These are phyloP conservation scores for Lonchura striata DNA, from an alignment of 2,113 vertebrate species.

Conservation along the genomic window DNA sequence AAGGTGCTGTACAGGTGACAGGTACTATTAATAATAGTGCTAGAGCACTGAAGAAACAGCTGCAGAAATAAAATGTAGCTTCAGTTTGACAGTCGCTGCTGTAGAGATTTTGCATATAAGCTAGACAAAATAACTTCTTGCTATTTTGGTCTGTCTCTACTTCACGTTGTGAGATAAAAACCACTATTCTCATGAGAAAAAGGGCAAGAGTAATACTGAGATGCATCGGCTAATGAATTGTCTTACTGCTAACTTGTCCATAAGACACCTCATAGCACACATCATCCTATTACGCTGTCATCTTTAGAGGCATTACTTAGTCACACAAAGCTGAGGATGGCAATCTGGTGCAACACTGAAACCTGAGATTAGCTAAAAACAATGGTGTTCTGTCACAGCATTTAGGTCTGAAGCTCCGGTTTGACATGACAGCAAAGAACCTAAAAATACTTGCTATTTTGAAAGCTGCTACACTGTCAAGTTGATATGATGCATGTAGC, in stretches of 20 bases:
- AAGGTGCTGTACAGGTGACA: background rate
- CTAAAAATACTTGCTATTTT: slow-evolving; percentile 7
- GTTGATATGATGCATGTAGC: background rate
- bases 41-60: background rate
- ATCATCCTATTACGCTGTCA: background rate
- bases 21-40: background rate
- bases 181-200: background rate
- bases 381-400: background rate
- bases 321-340: background rate
- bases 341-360: background rate
- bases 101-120: background rate
- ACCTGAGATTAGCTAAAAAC: background rate
- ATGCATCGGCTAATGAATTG: background rate
- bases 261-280: background rate
- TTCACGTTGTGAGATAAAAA: background rate
- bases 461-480: background rate
- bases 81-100: background rate
- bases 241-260: background rate
- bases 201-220: background rate
- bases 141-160: slow-evolving; percentile 3
- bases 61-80: background rate
- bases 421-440: background rate
- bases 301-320: background rate
- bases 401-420: background rate
- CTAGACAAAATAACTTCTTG: slow-evolving; percentile 9